These are phyloP conservation scores for Lethenteron reissneri DNA, from an alignment of 2,113 vertebrate species.

Conservation along the genomic window DNA sequence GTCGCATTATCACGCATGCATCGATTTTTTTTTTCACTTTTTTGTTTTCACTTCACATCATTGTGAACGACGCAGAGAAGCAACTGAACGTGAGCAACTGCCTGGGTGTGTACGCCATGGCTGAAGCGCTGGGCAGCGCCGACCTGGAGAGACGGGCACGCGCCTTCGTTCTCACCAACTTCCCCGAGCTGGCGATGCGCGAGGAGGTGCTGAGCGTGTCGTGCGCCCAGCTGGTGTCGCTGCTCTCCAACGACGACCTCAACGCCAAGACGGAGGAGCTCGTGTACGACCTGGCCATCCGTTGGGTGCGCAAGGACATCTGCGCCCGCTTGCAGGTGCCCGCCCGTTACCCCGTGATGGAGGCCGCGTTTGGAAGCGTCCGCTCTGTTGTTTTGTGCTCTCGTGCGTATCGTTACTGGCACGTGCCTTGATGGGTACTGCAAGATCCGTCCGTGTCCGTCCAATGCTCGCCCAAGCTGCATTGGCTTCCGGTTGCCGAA, in stretches of 20 bases:
- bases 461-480: too few relatives aligned
- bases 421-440: too few relatives aligned
- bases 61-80: slow-evolving; percentile 39
- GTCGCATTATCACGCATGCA: slow-evolving; percentile 2
- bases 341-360: too few relatives aligned
- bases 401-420: too few relatives aligned
- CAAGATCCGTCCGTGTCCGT: too few relatives aligned
- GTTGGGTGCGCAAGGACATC: slow-evolving; percentile 32
- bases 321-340: too few relatives aligned
- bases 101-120: slow-evolving; percentile 91
- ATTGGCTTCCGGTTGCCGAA: too few relatives aligned
- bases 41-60: slow-evolving; percentile 11
- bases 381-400: too few relatives aligned
- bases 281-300: slow-evolving; percentile 86
- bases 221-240: slow-evolving; percentile 68
- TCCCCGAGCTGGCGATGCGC: slow-evolving; percentile 77
- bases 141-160: slow-evolving; percentile 97
- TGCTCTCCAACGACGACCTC: slow-evolving; percentile 86
- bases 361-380: too few relatives aligned
- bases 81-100: slow-evolving; percentile 92
- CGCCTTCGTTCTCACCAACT: slow-evolving; percentile 86
- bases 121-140: slow-evolving; percentile 80
- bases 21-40: slow-evolving; percentile 12
- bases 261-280: slow-evolving; percentile 95
- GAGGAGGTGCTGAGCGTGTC: slow-evolving; percentile 84